phyloP scores from a whole-genome alignment of 2,113 vertebrate species.

The Rousettus leschenaultii region DNA sequence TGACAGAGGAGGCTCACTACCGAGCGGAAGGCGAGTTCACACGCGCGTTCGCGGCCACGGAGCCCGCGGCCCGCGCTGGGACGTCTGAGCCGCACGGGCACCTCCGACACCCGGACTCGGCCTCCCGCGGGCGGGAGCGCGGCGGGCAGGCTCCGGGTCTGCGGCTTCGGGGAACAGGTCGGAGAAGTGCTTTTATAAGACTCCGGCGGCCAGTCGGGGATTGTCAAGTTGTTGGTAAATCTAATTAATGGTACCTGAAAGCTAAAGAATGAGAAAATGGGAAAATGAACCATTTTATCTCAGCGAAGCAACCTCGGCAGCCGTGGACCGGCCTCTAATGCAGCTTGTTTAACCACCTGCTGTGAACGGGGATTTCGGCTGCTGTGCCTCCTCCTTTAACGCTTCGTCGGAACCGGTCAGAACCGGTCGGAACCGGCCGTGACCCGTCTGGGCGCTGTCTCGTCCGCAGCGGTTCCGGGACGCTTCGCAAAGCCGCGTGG shows the following conservation, averaged over 20 bases:
- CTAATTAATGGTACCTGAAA: slow-evolving; percentile 55
- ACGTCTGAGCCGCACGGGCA: too few species aligned
- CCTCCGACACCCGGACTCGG: neutral
- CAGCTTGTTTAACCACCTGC: slow-evolving; percentile 80
- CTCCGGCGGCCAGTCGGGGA: slow-evolving; percentile 24
- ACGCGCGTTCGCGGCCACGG: too few species aligned
- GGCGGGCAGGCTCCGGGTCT: neutral
- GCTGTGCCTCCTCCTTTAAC: slow-evolving; percentile 73
- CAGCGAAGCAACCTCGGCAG: slow-evolving; percentile 61
- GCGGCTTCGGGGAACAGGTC: neutral
- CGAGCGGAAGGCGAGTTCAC: neutral
- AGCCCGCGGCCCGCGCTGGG: too few species aligned
- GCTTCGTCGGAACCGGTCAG: neutral
- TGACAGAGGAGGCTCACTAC: neutral
- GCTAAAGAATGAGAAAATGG: slow-evolving; percentile 54
- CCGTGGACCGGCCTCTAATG: slow-evolving; percentile 67
- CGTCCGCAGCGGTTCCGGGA: too few species aligned
- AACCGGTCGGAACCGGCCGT: neutral
- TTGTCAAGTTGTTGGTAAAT: slow-evolving; percentile 55
- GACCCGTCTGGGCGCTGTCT: too few species aligned
- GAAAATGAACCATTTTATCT: slow-evolving; percentile 61
- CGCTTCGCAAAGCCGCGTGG: neutral
- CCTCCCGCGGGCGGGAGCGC: neutral
- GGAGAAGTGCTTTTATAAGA: slow-evolving; percentile 44
- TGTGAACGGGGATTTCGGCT: slow-evolving; percentile 68